phyloP scores from a whole-genome alignment of 2,113 vertebrate genomes.

The Microcebus griseorufus region DNA sequence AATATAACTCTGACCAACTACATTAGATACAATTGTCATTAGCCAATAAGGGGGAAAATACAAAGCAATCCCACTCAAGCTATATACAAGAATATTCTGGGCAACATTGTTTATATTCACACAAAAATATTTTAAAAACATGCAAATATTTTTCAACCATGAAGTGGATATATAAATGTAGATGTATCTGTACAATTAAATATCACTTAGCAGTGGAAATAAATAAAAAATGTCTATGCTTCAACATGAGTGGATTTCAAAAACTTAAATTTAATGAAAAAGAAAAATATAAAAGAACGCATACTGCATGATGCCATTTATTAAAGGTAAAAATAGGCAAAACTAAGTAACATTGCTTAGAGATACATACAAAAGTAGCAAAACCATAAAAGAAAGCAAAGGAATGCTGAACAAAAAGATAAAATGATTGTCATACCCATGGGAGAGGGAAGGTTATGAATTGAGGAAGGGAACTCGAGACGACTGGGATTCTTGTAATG shows the following conservation, averaged over 20 bases:
- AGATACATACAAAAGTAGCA: too few relatives aligned
- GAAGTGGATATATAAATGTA: neutral
- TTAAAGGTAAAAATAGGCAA: neutral
- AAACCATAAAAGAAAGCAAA: neutral
- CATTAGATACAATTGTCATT: neutral
- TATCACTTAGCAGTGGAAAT: neutral
- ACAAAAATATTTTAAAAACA: neutral
- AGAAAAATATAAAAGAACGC: neutral
- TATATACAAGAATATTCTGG: neutral
- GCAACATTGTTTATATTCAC: neutral
- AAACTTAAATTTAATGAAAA: neutral
- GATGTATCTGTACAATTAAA: neutral
- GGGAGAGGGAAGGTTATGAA: rapidly evolving
- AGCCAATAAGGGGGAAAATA: neutral
- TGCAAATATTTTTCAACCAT: neutral
- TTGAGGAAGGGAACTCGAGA: rapidly evolving
- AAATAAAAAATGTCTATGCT: neutral
- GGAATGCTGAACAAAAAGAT: neutral
- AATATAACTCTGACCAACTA: neutral
- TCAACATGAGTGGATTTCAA: neutral
- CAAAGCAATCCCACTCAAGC: neutral
- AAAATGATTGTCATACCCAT: neutral
- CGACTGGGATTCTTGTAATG: neutral
- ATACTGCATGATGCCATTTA: neutral
- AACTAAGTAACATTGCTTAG: neutral